Percentiles rank a stretch among this genome's conserved stretches.
Evolutionary conservation across 2,797 vertebrate species (phyloP).

Genomic region (Oreortyx pictus): DNA sequence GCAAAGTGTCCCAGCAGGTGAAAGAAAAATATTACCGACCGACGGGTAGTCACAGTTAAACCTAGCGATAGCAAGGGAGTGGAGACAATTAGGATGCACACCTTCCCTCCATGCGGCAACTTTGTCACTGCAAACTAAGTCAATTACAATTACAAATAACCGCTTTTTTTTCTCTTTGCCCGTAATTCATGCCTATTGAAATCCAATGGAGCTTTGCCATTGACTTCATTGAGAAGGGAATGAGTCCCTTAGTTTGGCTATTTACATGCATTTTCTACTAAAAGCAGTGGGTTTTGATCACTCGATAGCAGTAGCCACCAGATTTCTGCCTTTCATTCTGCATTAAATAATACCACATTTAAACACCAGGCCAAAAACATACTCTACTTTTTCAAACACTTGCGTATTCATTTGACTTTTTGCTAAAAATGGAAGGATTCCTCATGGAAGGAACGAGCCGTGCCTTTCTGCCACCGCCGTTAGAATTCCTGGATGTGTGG

Average conservation of each 20-base stretch:
- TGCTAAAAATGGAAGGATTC: neutral
- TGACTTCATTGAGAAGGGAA: neutral
- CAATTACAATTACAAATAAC: conserved; percentile 1
- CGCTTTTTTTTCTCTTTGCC: neutral
- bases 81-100: conserved; percentile 16
- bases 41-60: neutral
- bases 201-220: neutral
- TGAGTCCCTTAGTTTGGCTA: neutral
- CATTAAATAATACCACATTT: neutral
- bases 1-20: conserved; percentile 14
- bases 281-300: accelerated
- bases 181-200: neutral
- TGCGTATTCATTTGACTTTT: accelerated
- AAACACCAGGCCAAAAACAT: accelerated
- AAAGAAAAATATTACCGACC: neutral
- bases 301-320: neutral
- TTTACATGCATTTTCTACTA: neutral
- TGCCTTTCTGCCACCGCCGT: accelerated
- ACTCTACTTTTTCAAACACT: neutral
- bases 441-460: neutral
- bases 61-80: neutral
- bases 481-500: conserved; percentile 1
- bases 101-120: neutral
- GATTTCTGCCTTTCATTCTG: neutral
- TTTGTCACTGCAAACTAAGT: conserved; percentile 14